A percentile compares a stretch with the other conserved stretches of the same genome.
These are phyloP conservation scores for Cerastis rubricosa DNA, from an alignment of 2,888 invertebrate genomes.

Conservation along the genomic window DNA sequence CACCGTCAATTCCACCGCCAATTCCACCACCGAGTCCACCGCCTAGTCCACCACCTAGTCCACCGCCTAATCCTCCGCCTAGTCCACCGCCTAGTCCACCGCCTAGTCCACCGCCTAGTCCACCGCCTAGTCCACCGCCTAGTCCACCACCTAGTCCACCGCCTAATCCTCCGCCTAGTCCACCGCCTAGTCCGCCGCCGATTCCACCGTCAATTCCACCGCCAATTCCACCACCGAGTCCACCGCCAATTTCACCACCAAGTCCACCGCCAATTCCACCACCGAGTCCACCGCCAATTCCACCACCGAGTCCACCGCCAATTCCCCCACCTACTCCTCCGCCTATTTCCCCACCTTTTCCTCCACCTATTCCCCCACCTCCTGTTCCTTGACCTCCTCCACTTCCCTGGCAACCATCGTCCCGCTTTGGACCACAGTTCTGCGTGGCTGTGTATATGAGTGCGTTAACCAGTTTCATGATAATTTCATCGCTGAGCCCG, in stretches of 20 bases:
- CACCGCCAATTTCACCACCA: neutral
- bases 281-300: conserved; percentile 9
- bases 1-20: accelerated
- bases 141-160: neutral
- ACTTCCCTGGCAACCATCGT: conserved; percentile 10
- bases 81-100: conserved; percentile 7
- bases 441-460: conserved; percentile 78
- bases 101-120: conserved; percentile 40
- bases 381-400: conserved; percentile 18
- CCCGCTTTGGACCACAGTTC: conserved; percentile 59
- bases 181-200: neutral
- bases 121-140: conserved; percentile 11
- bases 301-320: conserved; percentile 28
- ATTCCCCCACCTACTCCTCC: conserved; percentile 37
- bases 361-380: conserved; percentile 24
- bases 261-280: conserved; percentile 35
- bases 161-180: conserved; percentile 34
- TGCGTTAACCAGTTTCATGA: conserved; percentile 82
- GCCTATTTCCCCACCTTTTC: conserved; percentile 17
- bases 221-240: accelerated
- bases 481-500: conserved; percentile 77
- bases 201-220: accelerated
- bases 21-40: neutral
- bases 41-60: conserved; percentile 17
- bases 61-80: conserved; percentile 25